Evolutionary conservation across 2,797 vertebrate genomes (phyloP).

Genomic region (Gallinago solitaria): DNA sequence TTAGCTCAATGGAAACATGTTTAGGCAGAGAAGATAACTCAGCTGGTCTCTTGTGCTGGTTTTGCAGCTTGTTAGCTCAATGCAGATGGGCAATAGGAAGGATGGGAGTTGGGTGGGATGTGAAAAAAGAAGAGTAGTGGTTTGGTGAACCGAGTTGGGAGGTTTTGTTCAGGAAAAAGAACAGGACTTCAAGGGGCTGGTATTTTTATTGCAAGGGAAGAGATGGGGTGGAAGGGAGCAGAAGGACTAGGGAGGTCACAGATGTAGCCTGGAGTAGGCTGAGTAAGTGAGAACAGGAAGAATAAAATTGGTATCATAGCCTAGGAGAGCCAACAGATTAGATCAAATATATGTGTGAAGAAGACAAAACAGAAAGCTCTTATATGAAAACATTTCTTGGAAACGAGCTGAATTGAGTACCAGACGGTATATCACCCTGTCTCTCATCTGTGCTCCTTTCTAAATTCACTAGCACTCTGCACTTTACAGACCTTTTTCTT

Average conservation of each 20-base stretch:
- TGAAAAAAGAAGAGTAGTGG: neutral
- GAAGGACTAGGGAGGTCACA: neutral
- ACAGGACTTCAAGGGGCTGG: neutral
- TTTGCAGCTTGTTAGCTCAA: neutral
- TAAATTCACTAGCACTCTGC: constrained; percentile 9
- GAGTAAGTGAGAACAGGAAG: constrained; percentile 27
- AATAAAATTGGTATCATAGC: constrained; percentile 10
- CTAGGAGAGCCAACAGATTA: constrained; percentile 14
- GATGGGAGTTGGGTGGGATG: neutral
- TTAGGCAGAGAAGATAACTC: neutral
- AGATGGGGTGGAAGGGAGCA: neutral
- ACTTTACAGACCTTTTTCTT: constrained; percentile 20
- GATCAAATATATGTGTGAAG: constrained; percentile 38
- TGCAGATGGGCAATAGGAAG: neutral
- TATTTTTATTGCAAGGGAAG: neutral
- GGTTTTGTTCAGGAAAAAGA: neutral
- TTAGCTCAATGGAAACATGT: neutral
- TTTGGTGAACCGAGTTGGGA: neutral
- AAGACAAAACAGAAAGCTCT: constrained; percentile 50
- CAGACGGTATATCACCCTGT: neutral
- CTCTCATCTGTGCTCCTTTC: neutral
- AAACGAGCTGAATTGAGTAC: neutral
- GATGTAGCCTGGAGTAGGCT: neutral
- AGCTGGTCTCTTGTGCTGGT: neutral
- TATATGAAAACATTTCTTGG: constrained; percentile 3